These are phyloP conservation scores for Notolepis coatsorum DNA, from an alignment of 2,797 vertebrate genomes.

Conservation along the genomic window DNA sequence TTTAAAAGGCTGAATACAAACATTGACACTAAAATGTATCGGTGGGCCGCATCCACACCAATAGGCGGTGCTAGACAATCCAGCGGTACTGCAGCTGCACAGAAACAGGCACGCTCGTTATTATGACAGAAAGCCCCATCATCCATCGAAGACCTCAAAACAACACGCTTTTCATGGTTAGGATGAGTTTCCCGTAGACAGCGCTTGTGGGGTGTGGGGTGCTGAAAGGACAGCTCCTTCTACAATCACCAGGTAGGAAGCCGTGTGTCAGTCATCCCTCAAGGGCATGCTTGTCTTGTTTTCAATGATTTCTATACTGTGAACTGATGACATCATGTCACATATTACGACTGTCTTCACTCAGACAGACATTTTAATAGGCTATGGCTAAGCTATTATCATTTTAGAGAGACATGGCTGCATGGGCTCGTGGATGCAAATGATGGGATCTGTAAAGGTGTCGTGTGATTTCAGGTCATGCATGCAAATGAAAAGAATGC, in stretches of 20 bases:
- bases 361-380: not conserved
- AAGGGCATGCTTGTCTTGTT: slow-evolving; percentile 16
- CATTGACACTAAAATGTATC: not conserved
- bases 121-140: slow-evolving; percentile 12
- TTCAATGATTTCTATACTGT: not conserved
- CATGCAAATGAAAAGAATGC: no score
- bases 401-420: no score
- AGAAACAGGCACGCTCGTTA: slow-evolving; percentile 13
- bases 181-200: slow-evolving; percentile 28
- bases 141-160: not conserved
- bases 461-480: no score
- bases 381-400: no score
- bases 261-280: slow-evolving; percentile 19
- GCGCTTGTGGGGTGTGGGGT: slow-evolving; percentile 54
- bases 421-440: no score
- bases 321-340: not conserved
- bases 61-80: slow-evolving; percentile 74
- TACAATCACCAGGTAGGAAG: slow-evolving; percentile 64
- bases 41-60: slow-evolving; percentile 68
- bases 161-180: slow-evolving; percentile 29
- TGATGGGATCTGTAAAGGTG: no score
- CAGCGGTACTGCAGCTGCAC: slow-evolving; percentile 22
- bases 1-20: not conserved
- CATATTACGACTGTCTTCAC: not conserved
- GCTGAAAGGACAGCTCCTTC: slow-evolving; percentile 74